These are phyloP conservation scores for Pipa parva DNA, from an alignment of 2,113 vertebrate species.

Conservation along the genomic window DNA sequence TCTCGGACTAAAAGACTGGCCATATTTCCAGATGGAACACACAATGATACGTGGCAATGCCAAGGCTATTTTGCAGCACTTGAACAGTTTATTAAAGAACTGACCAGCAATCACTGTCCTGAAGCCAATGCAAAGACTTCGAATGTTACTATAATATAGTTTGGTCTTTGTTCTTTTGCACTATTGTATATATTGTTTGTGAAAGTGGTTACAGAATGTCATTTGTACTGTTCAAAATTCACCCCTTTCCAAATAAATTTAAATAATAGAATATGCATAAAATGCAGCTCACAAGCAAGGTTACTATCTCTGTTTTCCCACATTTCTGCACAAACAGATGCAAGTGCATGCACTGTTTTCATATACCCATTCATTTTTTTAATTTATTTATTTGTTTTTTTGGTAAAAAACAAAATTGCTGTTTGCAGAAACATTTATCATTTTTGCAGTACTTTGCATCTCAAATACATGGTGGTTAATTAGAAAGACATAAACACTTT, in stretches of 20 bases:
- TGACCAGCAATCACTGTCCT: slow-evolving; percentile 84
- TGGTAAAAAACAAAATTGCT: too few relatives aligned
- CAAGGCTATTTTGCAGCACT: slow-evolving; percentile 93
- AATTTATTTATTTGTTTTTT: too few relatives aligned
- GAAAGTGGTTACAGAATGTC: slow-evolving; percentile 21
- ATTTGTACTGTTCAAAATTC: slow-evolving; percentile 26
- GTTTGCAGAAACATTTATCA: too few relatives aligned
- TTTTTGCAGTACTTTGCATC: too few relatives aligned
- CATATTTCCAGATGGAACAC: slow-evolving; percentile 95
- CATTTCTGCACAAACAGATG: slow-evolving; percentile 1
- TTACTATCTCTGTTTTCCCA: background rate
- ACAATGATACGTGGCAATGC: slow-evolving; percentile 99
- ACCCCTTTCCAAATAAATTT: too few relatives aligned
- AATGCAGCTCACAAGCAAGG: too few relatives aligned
- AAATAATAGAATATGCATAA: too few relatives aligned
- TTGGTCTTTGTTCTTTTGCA: slow-evolving; percentile 60
- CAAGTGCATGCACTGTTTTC: slow-evolving; percentile 41
- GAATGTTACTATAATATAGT: slow-evolving; percentile 90
- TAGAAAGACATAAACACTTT: too few relatives aligned
- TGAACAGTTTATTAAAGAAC: slow-evolving; percentile 95
- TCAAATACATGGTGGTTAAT: too few relatives aligned
- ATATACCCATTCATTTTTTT: slow-evolving; percentile 22
- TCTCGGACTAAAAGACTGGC: slow-evolving; percentile 95
- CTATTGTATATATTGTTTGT: slow-evolving; percentile 55
- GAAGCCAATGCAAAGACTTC: slow-evolving; percentile 84